Percentiles rank a stretch among this genome's conserved stretches.
phyloP scores from a whole-genome alignment of 2,113 vertebrate species.

The Struthidea cinerea region DNA sequence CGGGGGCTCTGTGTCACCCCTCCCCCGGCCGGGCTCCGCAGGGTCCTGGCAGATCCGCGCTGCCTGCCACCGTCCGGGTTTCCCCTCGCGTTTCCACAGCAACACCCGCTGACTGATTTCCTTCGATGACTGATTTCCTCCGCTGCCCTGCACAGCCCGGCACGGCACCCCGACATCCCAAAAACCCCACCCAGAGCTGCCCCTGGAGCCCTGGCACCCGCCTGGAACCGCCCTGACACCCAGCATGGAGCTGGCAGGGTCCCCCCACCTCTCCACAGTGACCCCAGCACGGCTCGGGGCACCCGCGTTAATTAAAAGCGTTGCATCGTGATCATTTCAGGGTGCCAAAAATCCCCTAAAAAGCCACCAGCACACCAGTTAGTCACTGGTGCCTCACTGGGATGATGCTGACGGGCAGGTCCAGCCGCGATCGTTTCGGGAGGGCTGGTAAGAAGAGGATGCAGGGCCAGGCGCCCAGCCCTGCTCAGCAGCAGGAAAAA shows the following conservation, averaged over 20 bases:
- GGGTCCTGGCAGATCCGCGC: neutral
- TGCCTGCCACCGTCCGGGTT: constrained; percentile 42
- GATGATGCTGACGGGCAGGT: neutral
- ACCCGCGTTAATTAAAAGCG: fast-evolving
- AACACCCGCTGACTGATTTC: constrained; percentile 76
- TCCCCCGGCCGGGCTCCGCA: neutral
- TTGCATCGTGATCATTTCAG: fast-evolving
- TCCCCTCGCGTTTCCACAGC: constrained; percentile 75
- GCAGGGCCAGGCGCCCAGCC: neutral
- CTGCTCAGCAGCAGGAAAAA: neutral
- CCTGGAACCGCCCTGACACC: neutral
- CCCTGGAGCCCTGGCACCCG: neutral
- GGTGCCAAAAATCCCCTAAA: neutral
- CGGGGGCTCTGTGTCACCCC: neutral
- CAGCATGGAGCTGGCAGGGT: neutral
- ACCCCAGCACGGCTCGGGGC: fast-evolving
- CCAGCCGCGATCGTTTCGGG: neutral
- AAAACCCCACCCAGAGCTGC: neutral
- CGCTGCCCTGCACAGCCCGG: constrained; percentile 52
- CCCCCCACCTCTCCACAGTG: fast-evolving
- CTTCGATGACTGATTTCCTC: constrained; percentile 74
- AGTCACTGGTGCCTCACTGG: neutral
- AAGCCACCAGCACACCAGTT: neutral
- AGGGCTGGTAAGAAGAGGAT: neutral
- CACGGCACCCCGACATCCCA: neutral